Conservation (phyloP, 2,797 vertebrate species). For the Limnodromus scolopaceus region DNA sequence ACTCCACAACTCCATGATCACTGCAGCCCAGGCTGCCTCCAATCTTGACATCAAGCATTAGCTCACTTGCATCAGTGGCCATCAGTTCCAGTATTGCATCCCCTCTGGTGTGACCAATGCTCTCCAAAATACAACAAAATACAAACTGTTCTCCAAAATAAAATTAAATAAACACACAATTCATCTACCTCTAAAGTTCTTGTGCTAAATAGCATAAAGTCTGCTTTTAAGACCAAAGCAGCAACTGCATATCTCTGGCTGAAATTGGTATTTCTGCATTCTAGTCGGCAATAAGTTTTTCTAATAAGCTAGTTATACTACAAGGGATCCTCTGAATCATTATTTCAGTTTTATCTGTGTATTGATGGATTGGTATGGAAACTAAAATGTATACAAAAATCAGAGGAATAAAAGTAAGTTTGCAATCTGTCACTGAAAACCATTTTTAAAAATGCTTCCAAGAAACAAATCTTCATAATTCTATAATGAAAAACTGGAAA, state of each 20-base stretch:
- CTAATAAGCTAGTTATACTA: background rate
- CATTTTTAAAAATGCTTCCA: background rate
- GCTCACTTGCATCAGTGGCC: background rate
- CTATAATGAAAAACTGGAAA: background rate
- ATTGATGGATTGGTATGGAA: background rate
- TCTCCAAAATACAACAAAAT: background rate
- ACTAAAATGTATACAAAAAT: background rate
- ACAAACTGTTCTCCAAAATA: background rate
- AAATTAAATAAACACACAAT: background rate
- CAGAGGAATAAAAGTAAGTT: background rate
- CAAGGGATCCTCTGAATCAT: background rate
- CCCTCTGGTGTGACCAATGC: no score
- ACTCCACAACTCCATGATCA: background rate
- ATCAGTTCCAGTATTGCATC: background rate
- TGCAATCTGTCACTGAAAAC: slow-evolving; percentile 9
- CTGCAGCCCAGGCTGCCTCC: background rate
- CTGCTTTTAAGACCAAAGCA: background rate
- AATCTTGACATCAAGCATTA: background rate
- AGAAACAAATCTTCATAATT: slow-evolving; percentile 1
- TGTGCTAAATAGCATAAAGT: background rate
- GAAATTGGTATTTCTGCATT: background rate
- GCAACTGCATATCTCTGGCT: background rate
- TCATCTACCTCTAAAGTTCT: background rate
- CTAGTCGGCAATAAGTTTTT: background rate
- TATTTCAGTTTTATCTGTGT: background rate